phyloP scores from a whole-genome alignment of 2,888 invertebrate species.

The Mimachlamys varia region DNA sequence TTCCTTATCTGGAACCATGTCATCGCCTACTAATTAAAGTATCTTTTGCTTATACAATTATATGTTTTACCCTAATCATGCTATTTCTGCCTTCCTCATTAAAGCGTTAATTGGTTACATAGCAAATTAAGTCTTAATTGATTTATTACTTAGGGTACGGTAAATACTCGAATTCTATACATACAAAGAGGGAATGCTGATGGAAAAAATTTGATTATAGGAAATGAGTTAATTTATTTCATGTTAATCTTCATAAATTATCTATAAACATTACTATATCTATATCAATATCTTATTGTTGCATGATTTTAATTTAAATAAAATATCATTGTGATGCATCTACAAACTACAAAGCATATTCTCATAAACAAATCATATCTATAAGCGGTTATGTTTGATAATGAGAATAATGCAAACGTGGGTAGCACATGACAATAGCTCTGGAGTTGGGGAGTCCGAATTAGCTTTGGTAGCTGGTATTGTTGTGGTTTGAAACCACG shows the following conservation, averaged over 20 bases:
- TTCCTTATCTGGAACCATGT: neutral
- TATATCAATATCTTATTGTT: too few species aligned
- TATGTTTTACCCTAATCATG: neutral
- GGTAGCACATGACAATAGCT: neutral
- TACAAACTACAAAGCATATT: too few species aligned
- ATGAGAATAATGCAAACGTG: neutral
- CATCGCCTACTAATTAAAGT: neutral
- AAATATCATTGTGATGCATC: too few species aligned
- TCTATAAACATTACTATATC: too few species aligned
- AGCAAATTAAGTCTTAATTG: neutral
- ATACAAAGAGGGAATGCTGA: too few species aligned
- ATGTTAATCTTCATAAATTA: too few species aligned
- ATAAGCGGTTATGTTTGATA: neutral
- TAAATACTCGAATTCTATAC: too few species aligned
- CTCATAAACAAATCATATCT: too few species aligned
- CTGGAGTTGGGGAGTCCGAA: neutral
- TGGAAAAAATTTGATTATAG: too few species aligned
- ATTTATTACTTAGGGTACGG: neutral
- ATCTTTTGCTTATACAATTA: slow-evolving; percentile 36
- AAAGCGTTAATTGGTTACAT: slow-evolving; percentile 4
- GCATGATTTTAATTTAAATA: too few species aligned
- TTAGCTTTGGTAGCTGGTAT: neutral
- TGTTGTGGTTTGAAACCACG: neutral
- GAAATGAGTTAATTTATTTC: too few species aligned
- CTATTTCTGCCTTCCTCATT: neutral